Base-by-base conservation (phyloP, 1,140 invertebrate species). In the Leptinotarsa texana region DNA sequence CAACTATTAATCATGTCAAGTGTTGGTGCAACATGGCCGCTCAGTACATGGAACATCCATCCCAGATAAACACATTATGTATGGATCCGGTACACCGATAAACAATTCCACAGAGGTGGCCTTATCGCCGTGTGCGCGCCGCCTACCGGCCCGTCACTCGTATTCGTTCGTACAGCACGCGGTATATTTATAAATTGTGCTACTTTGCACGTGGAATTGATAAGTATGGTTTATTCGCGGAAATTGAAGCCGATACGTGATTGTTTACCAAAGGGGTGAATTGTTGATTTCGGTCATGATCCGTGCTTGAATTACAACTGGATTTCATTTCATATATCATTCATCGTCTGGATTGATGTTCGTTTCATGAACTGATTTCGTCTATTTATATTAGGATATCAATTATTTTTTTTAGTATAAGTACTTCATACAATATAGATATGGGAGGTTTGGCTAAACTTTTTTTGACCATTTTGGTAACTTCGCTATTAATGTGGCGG, bases 61-160 rank as follows among this genome's bases (percentile, higher is more conserved):
- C 80, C 81, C 82, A 83, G 82, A 83, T 83, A 83, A 83, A 83
- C 82, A 82, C 80, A 82, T 83, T 83, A 83, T 80, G 81, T 81
- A 82, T 82, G 82, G 82, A 83, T 83, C 78, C 80, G 80, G 78
- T 81, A 77, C 76, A 74, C 73, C 78, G 80, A 82, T 82, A 82
- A 83, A 83, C 82, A 83, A 82, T 81, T 80, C 80, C 81, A 78
- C 79, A 72, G 79, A 81, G 81, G 81, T 80, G 74, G 77, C 68
- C 51, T 72, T 72, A 72, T 72, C 70, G 27, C 70, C 18, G 70
- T 69, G 33, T 47, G 13, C 57, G 49, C n/a, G 70, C 70, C 70
- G 51, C 62, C 70, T 57, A 57, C 51, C 51, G 51, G 51, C 51
- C 51, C 51, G 51, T 4, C 51, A 57, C 51, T 57, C 17, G 51